Base-by-base conservation (phyloP, 1,140 invertebrate genomes). In the Papilio glaucus region DNA sequence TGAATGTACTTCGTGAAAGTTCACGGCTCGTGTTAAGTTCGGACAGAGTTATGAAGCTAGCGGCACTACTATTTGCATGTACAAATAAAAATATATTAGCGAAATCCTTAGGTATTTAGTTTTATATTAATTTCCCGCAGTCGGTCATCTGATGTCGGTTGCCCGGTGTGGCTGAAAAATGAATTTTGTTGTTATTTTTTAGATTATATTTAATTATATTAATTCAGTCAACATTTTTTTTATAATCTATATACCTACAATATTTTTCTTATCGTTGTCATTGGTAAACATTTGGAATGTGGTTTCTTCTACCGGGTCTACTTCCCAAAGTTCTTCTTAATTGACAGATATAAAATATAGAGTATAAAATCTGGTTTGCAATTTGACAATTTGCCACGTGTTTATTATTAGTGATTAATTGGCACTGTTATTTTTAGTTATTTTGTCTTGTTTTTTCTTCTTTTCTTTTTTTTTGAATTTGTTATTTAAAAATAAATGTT, bases 351-450 rank as follows among this genome's bases (percentile, higher is more conserved):
- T 45, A 21, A 33, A 33, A 24, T 24, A 24, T 24, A 53, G 49
- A 24, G 2, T 53, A 49, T 49, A 53, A 53, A 21, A 53, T n/a
- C 21, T 12, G 49, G 49, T 53, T 53, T 24, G 8, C 49, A 53
- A 53, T 53, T 61, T 33, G 37, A 63, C 37, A 33, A 24, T 38
- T 63, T 39, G 61, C 61, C 15, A 0, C 12, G 24, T 71, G 69
- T 65, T 45, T 61, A 39, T 77, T 76, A 74, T 82, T 84, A 85
- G 77, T 72, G 78, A 78, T 78, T 86, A 86, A 90, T 91, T 89
- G 87, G 90, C 89, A 89, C 85, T 91, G 88, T 92, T 92, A 86
- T 90, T 85, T 80, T 88, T 90, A 88, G 80, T 89, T 88, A 82
- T 84, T 87, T 79, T 80, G 80, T 73, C 75, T 83, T 89, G 74